Evolutionary conservation across 35 echinoderm and acorn worm species (phyloP).

Genomic region (Heliocidaris tuberculata): DNA sequence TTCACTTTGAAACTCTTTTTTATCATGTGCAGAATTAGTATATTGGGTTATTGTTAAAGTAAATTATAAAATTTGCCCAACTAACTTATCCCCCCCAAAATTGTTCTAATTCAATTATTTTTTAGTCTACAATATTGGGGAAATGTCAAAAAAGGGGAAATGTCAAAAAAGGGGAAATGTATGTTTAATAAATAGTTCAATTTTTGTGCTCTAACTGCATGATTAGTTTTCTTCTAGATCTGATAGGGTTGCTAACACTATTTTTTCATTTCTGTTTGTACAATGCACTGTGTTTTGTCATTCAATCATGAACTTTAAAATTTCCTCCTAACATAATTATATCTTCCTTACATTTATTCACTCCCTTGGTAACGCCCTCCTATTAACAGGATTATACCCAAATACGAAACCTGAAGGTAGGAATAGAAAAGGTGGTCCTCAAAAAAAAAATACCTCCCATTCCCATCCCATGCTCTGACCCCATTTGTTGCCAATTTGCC

Average conservation of each 20-base stretch:
- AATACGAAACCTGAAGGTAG: conserved; percentile 59
- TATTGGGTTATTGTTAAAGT: no score
- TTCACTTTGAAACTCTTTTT: not conserved
- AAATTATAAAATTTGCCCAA: no score
- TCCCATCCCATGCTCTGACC: not conserved
- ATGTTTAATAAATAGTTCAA: no score
- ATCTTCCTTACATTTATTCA: conserved; percentile 21
- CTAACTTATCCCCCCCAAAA: no score
- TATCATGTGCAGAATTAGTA: not conserved
- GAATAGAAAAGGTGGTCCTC: not conserved
- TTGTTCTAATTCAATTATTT: no score
- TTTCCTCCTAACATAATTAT: not conserved
- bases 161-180: no score
- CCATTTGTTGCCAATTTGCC: conserved; percentile 20
- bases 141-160: no score
- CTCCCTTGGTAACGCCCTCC: not conserved
- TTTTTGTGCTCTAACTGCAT: not conserved
- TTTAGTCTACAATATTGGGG: no score
- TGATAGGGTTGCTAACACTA: not conserved
- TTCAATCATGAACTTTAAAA: not conserved
- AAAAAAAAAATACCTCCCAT: not conserved
- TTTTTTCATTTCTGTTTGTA: conserved; percentile 1
- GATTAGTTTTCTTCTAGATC: not conserved
- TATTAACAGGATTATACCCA: conserved; percentile 55
- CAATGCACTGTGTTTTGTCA: not conserved